Conservation (phyloP, 2,797 vertebrate genomes). For the Sebastes melanostomus region DNA sequence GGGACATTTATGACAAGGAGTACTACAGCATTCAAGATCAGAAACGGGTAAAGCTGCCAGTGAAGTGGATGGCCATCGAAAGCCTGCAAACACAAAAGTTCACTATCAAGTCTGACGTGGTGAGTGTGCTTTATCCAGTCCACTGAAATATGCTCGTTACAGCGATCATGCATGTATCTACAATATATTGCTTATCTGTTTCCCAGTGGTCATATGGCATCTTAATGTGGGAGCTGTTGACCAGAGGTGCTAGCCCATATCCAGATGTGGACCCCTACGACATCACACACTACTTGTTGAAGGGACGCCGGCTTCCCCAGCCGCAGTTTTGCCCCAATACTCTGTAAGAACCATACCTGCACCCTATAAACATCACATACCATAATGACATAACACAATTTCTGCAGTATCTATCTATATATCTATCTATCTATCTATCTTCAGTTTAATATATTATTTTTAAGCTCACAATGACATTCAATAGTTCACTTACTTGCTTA, state of each 20-base stretch:
- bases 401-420: neutral
- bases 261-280: conserved; percentile 93
- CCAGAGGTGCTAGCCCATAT: conserved; percentile 93
- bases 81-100: conserved; percentile 97
- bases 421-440: no score
- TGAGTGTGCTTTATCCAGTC: conserved; percentile 75
- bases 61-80: conserved; percentile 99
- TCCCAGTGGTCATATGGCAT: conserved; percentile 98
- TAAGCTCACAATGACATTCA: neutral
- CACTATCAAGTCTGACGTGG: conserved; percentile 96
- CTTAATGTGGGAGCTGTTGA: conserved; percentile 96
- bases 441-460: neutral
- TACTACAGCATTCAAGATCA: conserved; percentile 94
- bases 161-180: neutral
- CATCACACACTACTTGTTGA: conserved; percentile 88
- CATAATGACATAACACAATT: neutral
- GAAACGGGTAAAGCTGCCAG: conserved; percentile 88
- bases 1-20: conserved; percentile 93
- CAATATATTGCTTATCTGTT: neutral
- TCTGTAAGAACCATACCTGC: conserved; percentile 83
- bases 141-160: neutral
- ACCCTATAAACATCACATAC: neutral
- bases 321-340: conserved; percentile 91
- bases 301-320: conserved; percentile 91
- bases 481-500: neutral